Percentiles rank a stretch among this genome's conserved stretches.
Conservation (phyloP, 2,888 invertebrate genomes). For the Incurvaria masculella region DNA sequence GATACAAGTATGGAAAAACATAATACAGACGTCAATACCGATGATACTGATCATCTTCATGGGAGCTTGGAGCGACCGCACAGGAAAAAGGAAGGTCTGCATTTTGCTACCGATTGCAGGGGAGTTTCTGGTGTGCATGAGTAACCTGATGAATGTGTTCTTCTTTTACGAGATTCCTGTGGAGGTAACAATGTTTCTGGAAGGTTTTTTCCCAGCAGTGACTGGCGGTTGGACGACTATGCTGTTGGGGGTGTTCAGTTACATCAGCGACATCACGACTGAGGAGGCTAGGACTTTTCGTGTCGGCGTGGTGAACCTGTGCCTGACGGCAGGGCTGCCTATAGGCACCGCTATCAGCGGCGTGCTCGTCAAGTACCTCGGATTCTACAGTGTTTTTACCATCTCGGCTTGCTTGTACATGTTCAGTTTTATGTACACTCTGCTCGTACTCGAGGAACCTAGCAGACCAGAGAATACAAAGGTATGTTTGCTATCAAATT, state of each 20-base stretch:
- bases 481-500: too few species aligned
- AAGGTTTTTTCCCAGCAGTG: conserved; percentile 51
- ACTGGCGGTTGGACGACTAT: conserved; percentile 55
- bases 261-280: conserved; percentile 57
- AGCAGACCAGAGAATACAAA: too few species aligned
- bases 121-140: conserved; percentile 44
- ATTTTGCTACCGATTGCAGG: conserved; percentile 54
- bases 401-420: conserved; percentile 35
- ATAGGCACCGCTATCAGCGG: conserved; percentile 56
- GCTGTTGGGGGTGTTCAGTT: conserved; percentile 58
- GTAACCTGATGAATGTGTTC: conserved; percentile 49
- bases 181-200: conserved; percentile 51
- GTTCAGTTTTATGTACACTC: conserved; percentile 33
- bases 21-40: conserved; percentile 55
- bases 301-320: conserved; percentile 58
- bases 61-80: conserved; percentile 61
- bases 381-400: conserved; percentile 43
- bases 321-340: conserved; percentile 56
- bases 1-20: conserved; percentile 55
- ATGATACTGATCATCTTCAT: conserved; percentile 53
- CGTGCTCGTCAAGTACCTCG: conserved; percentile 36
- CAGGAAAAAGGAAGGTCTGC: conserved; percentile 54
- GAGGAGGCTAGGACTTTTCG: conserved; percentile 54
- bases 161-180: conserved; percentile 52
- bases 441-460: too few species aligned